These are phyloP conservation scores for Ctenopoma kingsleyae DNA, from an alignment of 2,797 vertebrate species.

Conservation along the genomic window DNA sequence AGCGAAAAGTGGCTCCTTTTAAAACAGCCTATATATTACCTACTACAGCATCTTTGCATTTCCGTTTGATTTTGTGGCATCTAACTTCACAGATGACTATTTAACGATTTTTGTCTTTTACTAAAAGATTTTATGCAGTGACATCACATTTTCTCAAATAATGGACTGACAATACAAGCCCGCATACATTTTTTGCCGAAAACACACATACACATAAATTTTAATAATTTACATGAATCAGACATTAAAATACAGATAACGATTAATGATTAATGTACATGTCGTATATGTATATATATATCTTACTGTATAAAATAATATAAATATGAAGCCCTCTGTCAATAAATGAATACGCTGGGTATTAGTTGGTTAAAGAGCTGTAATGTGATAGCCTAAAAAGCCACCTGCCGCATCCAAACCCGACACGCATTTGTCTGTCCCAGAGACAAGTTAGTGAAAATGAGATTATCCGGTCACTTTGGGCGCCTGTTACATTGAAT, in stretches of 20 bases:
- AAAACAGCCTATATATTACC: slow-evolving; percentile 46
- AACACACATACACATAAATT: not conserved
- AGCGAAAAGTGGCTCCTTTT: slow-evolving; percentile 42
- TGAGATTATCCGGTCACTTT: slow-evolving; percentile 83
- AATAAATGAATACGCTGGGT: slow-evolving; percentile 56
- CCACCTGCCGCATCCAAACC: slow-evolving; percentile 75
- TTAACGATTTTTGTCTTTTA: not conserved
- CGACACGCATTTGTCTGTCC: slow-evolving; percentile 76
- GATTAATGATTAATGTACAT: slow-evolving; percentile 11
- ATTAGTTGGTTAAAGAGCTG: slow-evolving; percentile 67
- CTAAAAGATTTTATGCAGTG: not conserved
- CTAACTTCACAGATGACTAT: slow-evolving; percentile 3
- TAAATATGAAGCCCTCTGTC: slow-evolving; percentile 26
- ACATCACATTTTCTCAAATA: not conserved
- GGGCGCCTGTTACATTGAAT: slow-evolving; percentile 79
- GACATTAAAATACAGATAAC: slow-evolving; percentile 16
- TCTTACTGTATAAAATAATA: slow-evolving; percentile 1
- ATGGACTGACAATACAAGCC: not conserved
- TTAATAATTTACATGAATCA: not conserved
- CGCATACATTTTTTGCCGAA: not conserved
- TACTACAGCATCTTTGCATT: slow-evolving; percentile 43
- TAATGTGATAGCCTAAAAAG: slow-evolving; percentile 77
- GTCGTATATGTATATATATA: not conserved
- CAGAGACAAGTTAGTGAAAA: slow-evolving; percentile 81
- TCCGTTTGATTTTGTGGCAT: slow-evolving; percentile 2